These are phyloP conservation scores for Hyperoodon ampullatus DNA, from an alignment of 2,113 vertebrate species.

Conservation along the genomic window DNA sequence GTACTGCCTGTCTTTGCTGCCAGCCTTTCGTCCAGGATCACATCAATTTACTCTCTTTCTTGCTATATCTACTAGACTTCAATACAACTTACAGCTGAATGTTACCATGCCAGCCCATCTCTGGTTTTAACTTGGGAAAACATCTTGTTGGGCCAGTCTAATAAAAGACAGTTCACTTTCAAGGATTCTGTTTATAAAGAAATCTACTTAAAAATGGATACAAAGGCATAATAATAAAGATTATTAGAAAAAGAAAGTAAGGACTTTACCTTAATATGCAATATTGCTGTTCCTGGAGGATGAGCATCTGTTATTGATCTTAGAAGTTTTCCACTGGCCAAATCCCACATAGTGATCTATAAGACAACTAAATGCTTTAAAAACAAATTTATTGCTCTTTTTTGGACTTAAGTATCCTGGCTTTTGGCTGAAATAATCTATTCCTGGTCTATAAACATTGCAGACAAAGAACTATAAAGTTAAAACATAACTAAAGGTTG, in stretches of 20 bases:
- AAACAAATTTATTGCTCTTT: slow-evolving; percentile 76
- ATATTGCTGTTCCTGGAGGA: slow-evolving; percentile 96
- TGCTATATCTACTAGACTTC: background rate
- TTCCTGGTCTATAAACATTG: slow-evolving; percentile 63
- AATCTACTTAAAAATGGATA: slow-evolving; percentile 20
- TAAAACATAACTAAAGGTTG: slow-evolving; percentile 50
- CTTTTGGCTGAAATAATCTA: slow-evolving; percentile 68
- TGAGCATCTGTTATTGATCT: slow-evolving; percentile 97
- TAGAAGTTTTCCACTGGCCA: slow-evolving; percentile 97
- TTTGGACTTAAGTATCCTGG: slow-evolving; percentile 55
- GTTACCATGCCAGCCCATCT: background rate
- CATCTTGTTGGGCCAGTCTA: background rate
- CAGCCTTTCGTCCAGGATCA: background rate
- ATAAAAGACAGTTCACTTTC: background rate
- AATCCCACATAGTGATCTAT: slow-evolving; percentile 99
- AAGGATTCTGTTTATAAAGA: background rate
- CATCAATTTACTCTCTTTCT: background rate
- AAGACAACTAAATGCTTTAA: slow-evolving; percentile 78
- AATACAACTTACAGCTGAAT: background rate
- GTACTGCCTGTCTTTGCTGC: background rate
- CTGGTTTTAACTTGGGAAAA: slow-evolving; percentile 54
- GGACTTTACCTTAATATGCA: slow-evolving; percentile 94
- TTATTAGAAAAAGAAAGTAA: slow-evolving; percentile 11
- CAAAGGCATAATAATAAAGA: background rate
- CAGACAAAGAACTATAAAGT: slow-evolving; percentile 63